These are phyloP conservation scores for Nicator chloris DNA, from an alignment of 2,113 vertebrate species.

Conservation along the genomic window DNA sequence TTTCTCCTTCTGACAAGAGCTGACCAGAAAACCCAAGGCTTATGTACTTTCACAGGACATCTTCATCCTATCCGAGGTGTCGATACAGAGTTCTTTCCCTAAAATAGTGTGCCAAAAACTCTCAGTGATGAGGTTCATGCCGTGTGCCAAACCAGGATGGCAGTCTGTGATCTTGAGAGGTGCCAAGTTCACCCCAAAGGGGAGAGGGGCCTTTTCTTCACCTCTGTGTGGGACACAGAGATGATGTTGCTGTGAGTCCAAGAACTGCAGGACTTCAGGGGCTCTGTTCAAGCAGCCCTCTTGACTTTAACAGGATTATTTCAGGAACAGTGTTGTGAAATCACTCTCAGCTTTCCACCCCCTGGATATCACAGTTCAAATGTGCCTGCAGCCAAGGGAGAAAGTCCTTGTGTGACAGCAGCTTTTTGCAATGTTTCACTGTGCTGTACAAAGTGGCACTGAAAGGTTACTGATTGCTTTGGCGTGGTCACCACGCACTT, in stretches of 20 bases:
- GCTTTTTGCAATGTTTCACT: not conserved
- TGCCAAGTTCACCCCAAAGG: not conserved
- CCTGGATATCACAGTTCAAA: slow-evolving; percentile 41
- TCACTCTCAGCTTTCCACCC: not conserved
- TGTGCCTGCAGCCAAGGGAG: slow-evolving; percentile 9
- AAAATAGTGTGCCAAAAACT: not conserved
- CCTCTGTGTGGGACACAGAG: not conserved
- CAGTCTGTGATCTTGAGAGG: not conserved
- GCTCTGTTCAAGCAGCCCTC: not conserved
- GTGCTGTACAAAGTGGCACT: not conserved
- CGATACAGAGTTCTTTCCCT: not conserved
- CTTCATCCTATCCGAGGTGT: not conserved
- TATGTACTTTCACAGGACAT: not conserved
- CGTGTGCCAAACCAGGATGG: not conserved
- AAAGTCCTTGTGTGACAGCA: not conserved
- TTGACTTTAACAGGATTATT: slow-evolving; percentile 10
- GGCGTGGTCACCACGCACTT: not conserved
- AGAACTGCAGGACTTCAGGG: not conserved
- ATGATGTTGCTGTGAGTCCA: not conserved
- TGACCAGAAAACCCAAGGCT: not conserved
- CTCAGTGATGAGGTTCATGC: not conserved
- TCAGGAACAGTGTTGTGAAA: slow-evolving; percentile 18
- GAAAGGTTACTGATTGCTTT: not conserved
- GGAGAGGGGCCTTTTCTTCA: not conserved
- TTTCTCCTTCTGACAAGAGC: not conserved